Conservation (phyloP, 2,888 invertebrate species). For the Sepiola atlantica region DNA sequence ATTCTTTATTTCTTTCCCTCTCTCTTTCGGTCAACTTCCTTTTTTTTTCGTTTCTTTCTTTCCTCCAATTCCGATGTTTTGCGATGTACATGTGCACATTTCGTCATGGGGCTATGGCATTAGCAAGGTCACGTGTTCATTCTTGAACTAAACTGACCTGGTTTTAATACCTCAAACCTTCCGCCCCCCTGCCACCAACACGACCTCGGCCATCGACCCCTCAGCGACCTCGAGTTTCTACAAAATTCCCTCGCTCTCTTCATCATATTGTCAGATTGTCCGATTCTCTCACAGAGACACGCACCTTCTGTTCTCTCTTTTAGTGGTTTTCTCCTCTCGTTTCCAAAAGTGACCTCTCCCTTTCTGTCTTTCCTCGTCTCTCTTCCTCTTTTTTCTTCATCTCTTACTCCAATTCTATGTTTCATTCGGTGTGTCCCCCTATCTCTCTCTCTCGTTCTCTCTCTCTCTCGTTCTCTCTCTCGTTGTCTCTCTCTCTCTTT, state of each 20-base stretch:
- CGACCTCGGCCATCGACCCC: neutral
- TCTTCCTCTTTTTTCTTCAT: neutral
- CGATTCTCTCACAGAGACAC: neutral
- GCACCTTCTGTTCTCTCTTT: neutral
- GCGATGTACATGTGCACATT: neutral
- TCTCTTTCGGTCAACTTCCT: neutral
- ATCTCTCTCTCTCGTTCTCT: neutral
- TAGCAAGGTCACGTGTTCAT: slow-evolving; percentile 32
- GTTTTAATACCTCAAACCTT: neutral
- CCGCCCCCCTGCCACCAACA: neutral
- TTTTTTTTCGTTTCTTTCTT: neutral
- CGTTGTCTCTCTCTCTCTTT: neutral
- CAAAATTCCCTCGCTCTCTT: neutral
- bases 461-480: neutral
- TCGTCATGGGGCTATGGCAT: neutral
- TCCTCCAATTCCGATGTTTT: neutral
- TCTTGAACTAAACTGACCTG: slow-evolving; percentile 21
- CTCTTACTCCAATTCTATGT: neutral
- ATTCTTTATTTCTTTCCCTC: neutral
- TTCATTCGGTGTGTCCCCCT: neutral
- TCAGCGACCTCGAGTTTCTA: neutral
- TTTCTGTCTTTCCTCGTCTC: neutral
- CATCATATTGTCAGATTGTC: neutral
- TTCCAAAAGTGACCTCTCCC: neutral
- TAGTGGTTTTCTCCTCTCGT: neutral